Base-by-base conservation (phyloP, 2,113 vertebrate genomes). In the Corythornis madagascariensis region DNA sequence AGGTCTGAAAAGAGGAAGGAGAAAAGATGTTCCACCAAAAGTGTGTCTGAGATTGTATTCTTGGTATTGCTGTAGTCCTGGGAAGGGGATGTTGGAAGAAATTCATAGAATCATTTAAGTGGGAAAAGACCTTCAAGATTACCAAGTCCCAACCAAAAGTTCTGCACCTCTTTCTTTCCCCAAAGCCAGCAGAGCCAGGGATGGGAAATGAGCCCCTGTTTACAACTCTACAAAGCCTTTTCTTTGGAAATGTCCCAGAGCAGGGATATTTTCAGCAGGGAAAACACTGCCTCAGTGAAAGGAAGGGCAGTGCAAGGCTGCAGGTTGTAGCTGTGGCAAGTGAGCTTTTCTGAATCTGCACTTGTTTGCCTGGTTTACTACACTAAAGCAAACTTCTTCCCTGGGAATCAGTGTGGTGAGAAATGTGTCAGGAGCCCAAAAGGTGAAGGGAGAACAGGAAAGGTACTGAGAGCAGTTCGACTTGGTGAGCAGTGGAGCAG, bases 41-140 rank as follows among this genome's bases (percentile, higher is more conserved):
- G 24, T 3, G 0, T 14, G 66, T 75, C 63, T 64, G 40, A 35
- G 71, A n/a, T 55, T 75, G 60, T 7, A 33, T 59, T 52, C 31
- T 45, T 83, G 83, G 61, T 66, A n/a, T 0, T 2, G 65, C 79
- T 2, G 0, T 9, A n/a, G 86, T 19, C 42, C 24, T 1, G 0
- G 17, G 50, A 42, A 22, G 40, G 71, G 53, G 29, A 59, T 52
- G 64, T 21, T 3, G 0, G 56, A 59, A 67, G 73, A 33, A 8
- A 48, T 59, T 52, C 50, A 52, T 52, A 52, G 50, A 52, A 52
- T 52, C 50, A 52, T 25, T 13, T 52, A 52, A 25, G 50, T 52
- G 25, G 50, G 50, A 26, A 52, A 52, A 52, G 50, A 52, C 50
- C 50, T 52, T 52, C 50, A 52, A 52, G 24, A 52, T 52, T 22